phyloP scores from a whole-genome alignment of 2,797 vertebrate genomes.

The Smutsia gigantea region DNA sequence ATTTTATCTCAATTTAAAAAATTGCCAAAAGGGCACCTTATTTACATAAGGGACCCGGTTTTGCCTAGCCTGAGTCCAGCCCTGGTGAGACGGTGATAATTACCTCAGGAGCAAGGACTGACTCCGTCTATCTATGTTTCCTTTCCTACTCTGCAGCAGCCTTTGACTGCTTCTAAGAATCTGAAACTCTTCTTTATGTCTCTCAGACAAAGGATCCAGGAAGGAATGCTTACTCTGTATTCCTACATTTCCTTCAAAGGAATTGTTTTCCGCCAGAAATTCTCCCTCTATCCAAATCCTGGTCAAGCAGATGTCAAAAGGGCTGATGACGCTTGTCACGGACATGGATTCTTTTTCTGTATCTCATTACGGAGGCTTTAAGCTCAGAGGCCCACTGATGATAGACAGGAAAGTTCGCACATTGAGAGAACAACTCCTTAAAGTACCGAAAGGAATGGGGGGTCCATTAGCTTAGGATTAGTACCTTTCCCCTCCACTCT shows the following conservation, averaged over 20 bases:
- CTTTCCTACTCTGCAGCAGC: not conserved
- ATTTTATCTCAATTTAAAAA: not conserved
- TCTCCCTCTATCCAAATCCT: conserved; percentile 34
- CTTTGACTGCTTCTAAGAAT: not conserved
- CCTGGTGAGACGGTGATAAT: not conserved
- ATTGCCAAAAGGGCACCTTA: not conserved
- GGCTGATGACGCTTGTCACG: not conserved
- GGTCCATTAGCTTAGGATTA: not conserved
- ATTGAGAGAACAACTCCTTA: conserved; percentile 69
- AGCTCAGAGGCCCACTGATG: conserved; percentile 69
- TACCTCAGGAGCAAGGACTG: not conserved
- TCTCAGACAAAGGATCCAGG: not conserved
- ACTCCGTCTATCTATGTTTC: not conserved
- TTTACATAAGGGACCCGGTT: not conserved
- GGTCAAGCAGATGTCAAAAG: conserved; percentile 20
- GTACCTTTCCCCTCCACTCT: not conserved
- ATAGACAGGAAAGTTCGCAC: conserved; percentile 71
- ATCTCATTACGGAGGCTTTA: conserved; percentile 50
- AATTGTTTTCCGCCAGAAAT: conserved; percentile 4
- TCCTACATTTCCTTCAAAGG: not conserved
- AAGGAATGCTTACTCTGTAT: conserved; percentile 49
- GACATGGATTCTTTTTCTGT: not conserved
- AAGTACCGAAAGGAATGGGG: conserved; percentile 61
- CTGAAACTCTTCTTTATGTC: not conserved
- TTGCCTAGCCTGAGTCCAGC: not conserved